Evolutionary conservation across 2,888 invertebrate genomes (phyloP).

Genomic region (Smittia aterrima): DNA sequence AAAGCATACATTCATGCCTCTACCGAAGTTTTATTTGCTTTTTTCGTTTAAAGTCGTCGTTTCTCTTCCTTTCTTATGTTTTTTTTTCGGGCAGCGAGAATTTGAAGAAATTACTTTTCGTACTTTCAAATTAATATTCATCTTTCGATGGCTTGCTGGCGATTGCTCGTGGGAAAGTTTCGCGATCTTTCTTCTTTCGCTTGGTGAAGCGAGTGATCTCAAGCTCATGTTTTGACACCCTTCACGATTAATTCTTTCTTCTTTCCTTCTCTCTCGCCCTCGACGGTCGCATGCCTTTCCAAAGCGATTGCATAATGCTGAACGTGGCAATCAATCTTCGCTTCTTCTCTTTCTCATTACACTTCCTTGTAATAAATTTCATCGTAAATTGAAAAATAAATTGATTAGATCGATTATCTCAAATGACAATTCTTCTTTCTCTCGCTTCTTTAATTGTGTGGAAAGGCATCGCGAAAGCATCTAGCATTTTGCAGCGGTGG

Average conservation of each 20-base stretch:
- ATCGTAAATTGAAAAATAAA: not conserved
- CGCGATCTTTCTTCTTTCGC: too few relatives aligned
- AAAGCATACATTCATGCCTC: constrained; percentile 2
- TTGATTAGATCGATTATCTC: not conserved
- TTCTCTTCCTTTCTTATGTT: not conserved
- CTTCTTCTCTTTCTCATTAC: too few relatives aligned
- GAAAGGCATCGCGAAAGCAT: constrained; percentile 30
- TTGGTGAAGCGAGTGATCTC: too few relatives aligned
- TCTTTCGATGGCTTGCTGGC: not conserved
- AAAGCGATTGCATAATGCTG: not conserved
- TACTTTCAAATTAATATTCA: not conserved
- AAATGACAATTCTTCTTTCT: not conserved
- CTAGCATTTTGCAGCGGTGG: constrained; percentile 28
- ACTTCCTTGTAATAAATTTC: not conserved
- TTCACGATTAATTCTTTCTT: too few relatives aligned
- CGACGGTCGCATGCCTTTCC: too few relatives aligned
- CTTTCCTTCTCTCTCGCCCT: too few relatives aligned
- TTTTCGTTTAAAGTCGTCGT: not conserved
- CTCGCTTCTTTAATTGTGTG: not conserved
- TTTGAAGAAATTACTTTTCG: not conserved
- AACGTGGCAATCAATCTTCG: not conserved
- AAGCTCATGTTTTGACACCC: too few relatives aligned
- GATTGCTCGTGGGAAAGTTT: not conserved
- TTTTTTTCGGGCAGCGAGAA: too few relatives aligned
- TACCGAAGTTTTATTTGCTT: constrained; percentile 1